A percentile compares a stretch with the other conserved stretches of the same genome.
These are phyloP conservation scores for Sebastes hubbsi DNA, from an alignment of 2,797 vertebrate species.

Conservation along the genomic window DNA sequence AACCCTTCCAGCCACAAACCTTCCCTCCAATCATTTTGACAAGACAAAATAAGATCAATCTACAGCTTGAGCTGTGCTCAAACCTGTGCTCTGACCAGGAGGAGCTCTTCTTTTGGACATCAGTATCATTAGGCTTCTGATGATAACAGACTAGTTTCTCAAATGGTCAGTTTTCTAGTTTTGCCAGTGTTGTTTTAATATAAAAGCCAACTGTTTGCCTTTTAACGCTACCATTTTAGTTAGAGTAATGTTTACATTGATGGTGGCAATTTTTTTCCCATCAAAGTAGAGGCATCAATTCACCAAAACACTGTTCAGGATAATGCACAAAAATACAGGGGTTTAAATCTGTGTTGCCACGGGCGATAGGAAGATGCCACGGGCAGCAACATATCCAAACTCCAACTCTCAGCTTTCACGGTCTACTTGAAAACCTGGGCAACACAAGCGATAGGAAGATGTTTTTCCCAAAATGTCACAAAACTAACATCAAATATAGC, in stretches of 20 bases:
- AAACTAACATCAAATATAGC: conserved; percentile 29
- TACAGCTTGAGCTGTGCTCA: not conserved
- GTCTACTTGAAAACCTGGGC: not conserved
- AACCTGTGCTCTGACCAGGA: not conserved
- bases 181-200: not conserved
- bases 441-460: not conserved
- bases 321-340: not conserved
- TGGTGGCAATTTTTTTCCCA: not conserved
- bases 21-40: not conserved
- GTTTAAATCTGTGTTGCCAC: not conserved
- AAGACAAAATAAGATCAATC: not conserved
- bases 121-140: not conserved
- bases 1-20: not conserved
- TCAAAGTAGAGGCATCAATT: not conserved
- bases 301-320: not conserved
- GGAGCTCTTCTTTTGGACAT: not conserved
- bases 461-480: not conserved
- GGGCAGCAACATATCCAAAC: not conserved
- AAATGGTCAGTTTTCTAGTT: not conserved
- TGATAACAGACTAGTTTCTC: not conserved
- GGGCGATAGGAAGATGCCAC: too few relatives aligned
- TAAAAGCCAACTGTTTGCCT: not conserved
- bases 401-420: not conserved
- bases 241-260: not conserved
- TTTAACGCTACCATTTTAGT: not conserved